Conservation (phyloP, 2,888 invertebrate species). For the Antheraea assamensis region DNA sequence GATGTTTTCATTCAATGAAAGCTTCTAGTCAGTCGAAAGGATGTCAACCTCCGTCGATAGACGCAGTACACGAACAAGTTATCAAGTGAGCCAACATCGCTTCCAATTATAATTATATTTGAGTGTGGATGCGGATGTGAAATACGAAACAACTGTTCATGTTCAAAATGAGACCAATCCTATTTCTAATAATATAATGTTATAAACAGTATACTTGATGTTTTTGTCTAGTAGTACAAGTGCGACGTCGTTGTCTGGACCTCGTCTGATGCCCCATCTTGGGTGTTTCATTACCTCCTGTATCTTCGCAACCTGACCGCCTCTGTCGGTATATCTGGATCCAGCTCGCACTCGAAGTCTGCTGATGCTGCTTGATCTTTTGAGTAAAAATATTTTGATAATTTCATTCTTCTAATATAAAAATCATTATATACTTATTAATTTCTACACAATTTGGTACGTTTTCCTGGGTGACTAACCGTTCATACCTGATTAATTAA, state of each 20-base stretch:
- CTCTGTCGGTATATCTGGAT: conserved; percentile 51
- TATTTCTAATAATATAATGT: neutral
- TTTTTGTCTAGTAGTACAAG: conserved; percentile 52
- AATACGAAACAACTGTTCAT: no score
- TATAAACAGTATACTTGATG: conserved; percentile 47
- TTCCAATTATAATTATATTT: no score
- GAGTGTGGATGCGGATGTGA: no score
- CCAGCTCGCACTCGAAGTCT: conserved; percentile 60
- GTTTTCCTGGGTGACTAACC: no score
- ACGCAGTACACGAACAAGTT: no score
- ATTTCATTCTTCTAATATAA: no score
- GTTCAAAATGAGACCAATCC: neutral
- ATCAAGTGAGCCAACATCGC: no score
- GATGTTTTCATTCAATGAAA: no score
- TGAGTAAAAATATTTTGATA: neutral
- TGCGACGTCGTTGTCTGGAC: conserved; percentile 65
- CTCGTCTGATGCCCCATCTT: conserved; percentile 56
- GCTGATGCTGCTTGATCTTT: conserved; percentile 33
- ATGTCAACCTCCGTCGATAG: no score
- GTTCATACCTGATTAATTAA: no score
- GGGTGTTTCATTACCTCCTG: conserved; percentile 68
- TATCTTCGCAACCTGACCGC: conserved; percentile 59
- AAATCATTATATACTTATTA: no score
- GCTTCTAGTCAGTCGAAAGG: no score
- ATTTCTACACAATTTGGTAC: neutral